A percentile compares a stretch with the other conserved stretches of the same genome.
phyloP scores from a whole-genome alignment of 2,113 vertebrate species.

The Rattus rattus region DNA sequence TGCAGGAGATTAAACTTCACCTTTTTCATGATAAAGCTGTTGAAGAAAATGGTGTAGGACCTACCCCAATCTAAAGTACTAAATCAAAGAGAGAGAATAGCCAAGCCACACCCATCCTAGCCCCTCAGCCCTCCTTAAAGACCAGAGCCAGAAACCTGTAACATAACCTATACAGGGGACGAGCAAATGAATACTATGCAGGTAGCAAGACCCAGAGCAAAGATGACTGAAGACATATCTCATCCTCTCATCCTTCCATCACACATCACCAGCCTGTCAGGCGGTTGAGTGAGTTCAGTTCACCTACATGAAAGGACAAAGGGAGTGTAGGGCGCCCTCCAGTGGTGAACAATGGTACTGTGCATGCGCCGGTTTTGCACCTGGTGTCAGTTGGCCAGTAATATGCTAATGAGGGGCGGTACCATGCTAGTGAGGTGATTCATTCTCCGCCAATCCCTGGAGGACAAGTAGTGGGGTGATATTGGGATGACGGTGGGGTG shows the following conservation, averaged over 20 bases:
- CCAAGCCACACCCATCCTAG: not conserved
- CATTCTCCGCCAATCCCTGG: no score
- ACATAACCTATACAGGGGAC: not conserved
- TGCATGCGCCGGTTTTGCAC: no score
- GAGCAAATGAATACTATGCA: not conserved
- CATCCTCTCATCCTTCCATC: not conserved
- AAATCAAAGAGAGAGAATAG: constrained; percentile 20
- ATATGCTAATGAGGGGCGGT: no score
- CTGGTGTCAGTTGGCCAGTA: no score
- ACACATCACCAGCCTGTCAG: not conserved
- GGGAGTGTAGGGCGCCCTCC: no score
- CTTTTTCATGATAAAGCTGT: not conserved
- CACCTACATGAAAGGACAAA: not conserved
- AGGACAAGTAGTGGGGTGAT: no score
- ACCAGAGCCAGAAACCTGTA: not conserved
- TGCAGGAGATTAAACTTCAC: constrained; percentile 47
- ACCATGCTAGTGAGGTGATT: no score
- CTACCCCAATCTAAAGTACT: not conserved
- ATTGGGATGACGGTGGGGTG: no score
- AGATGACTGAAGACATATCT: fast-evolving
- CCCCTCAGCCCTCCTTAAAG: not conserved
- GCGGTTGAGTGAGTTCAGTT: not conserved
- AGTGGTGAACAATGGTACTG: no score
- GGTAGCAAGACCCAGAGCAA: not conserved
- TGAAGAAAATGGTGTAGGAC: not conserved